Evolutionary conservation across 2,888 invertebrate genomes (phyloP), one percentile per base, ranked within the genome.

Genomic region (Periphyllus acericola): DNA sequence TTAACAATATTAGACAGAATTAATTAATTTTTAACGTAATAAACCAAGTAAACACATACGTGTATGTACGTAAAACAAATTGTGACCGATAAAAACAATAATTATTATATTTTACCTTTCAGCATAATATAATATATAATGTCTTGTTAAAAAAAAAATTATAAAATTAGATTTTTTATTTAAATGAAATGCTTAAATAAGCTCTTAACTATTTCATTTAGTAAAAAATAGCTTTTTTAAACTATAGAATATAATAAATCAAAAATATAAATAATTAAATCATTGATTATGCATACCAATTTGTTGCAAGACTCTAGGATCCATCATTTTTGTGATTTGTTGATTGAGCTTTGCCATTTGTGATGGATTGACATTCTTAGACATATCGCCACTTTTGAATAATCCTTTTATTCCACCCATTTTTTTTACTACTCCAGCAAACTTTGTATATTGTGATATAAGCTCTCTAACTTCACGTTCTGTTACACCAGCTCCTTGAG

Each of bases 241-340:
- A 55, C 17, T 55, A 40, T 40, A 9, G 6, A 46, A 2, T 0
- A 46, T 46, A 46, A 46, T 46, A 46, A 46, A 14, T 46, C n/a
- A n/a, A 14, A 46, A 14, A 46, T 40, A 1, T 71, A 36, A 36
- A 25, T 60, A 60, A 71, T 66, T 66, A 84, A 32, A 32, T 55
- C 29, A 52, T 81, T 5, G 5, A 21, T 34, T 52, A 25, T 66
- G 90, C 90, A 90, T 90, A 93, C 95, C 95, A 95, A 95, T 96
- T 92, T 99, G 99, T 91, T 99, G 98, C 82, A 99, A 93, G 90
- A 99, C 97, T 89, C 98, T 93, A 0, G 99, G 99, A 92, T 99
- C 99, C 96, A 99, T 99, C 98, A 99, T 99, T 92, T 97, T 98
- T 11, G 99, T 99, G 98, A 99, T 99, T 93, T 99, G 99, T 92